Evolutionary conservation across 2,797 vertebrate genomes (phyloP).

Genomic region (Myotis pilosus): DNA sequence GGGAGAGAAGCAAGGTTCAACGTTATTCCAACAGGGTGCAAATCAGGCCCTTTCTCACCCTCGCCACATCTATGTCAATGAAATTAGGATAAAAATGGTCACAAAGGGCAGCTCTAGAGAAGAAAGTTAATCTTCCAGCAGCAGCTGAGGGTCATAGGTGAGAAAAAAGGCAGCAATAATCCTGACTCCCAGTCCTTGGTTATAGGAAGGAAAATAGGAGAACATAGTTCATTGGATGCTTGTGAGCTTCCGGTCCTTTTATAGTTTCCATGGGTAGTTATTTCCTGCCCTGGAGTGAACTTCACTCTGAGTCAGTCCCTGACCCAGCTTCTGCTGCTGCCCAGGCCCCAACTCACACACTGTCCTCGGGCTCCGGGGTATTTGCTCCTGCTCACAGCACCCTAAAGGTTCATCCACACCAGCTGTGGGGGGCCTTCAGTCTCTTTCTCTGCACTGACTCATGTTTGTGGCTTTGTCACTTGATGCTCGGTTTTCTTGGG

Average conservation of each 20-base stretch:
- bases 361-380: neutral
- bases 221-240: neutral
- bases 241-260: neutral
- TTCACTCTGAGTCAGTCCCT: neutral
- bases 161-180: neutral
- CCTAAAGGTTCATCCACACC: neutral
- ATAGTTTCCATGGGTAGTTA: neutral
- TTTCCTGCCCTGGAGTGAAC: neutral
- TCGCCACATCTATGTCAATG: neutral
- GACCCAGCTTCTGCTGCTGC: neutral
- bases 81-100: neutral
- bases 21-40: neutral
- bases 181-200: neutral
- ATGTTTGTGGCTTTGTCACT: neutral
- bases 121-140: neutral
- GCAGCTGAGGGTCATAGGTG: neutral
- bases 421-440: neutral
- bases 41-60: neutral
- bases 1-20: neutral
- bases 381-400: neutral
- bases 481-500: neutral
- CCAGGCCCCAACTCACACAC: neutral
- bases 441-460: conserved; percentile 1
- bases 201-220: neutral
- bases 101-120: neutral